phyloP scores from a whole-genome alignment of 2,888 invertebrate genomes.

The Hipparchia semele region DNA sequence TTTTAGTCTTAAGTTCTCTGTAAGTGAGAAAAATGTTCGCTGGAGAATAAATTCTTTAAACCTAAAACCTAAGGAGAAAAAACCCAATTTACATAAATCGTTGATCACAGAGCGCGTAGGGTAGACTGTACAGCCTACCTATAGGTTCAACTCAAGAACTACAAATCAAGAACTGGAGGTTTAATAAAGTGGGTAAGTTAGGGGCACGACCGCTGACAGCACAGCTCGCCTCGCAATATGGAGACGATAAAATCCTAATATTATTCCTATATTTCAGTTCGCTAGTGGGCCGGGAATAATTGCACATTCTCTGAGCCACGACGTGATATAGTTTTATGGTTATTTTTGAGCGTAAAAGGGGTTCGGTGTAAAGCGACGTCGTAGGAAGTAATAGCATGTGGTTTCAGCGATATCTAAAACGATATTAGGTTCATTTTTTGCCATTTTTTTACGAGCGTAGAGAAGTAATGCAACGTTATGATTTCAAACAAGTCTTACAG shows the following conservation, averaged over 20 bases:
- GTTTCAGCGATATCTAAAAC: conserved; percentile 11
- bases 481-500: not conserved
- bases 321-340: conserved; percentile 34
- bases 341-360: conserved; percentile 33
- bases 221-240: conserved; percentile 35
- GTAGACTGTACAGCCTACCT: too few relatives aligned
- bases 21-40: too few relatives aligned
- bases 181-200: not conserved
- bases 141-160: too few relatives aligned
- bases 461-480: not conserved
- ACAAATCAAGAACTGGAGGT: too few relatives aligned
- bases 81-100: too few relatives aligned
- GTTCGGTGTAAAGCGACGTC: conserved; percentile 27
- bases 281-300: conserved; percentile 41
- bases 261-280: conserved; percentile 42
- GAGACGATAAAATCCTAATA: conserved; percentile 42
- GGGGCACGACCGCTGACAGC: conserved; percentile 16
- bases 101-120: too few relatives aligned
- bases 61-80: too few relatives aligned
- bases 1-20: too few relatives aligned
- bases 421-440: conserved; percentile 9
- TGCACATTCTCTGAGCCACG: conserved; percentile 33
- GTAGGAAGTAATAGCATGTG: conserved; percentile 18
- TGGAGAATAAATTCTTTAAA: too few relatives aligned
- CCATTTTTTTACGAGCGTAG: not conserved